Base-by-base conservation (phyloP, 2,888 invertebrate genomes). In the Hypomecis punctinalis region DNA sequence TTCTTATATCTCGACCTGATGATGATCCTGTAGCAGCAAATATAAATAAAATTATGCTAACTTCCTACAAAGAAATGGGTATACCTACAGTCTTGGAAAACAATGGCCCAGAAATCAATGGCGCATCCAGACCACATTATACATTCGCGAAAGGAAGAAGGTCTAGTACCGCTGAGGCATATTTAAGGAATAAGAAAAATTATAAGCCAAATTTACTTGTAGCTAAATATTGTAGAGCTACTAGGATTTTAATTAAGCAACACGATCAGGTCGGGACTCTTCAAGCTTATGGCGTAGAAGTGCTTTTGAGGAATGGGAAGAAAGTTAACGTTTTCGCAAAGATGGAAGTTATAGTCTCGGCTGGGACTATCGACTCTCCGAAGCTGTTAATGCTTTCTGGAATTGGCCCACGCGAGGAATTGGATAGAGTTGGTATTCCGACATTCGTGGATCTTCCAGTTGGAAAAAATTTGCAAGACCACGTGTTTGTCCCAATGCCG, bases 301-400 rank as follows among this genome's bases (percentile, higher is more conserved):
- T 89, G 5, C 58, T 74, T 6, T 74, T 79, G 9, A 67, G 72
- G 55, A 70, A 77, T 43, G 82, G 82, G 4, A 73, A 76, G 67
- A 70, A 67, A 40, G 71, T 86, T 0, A 78, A 84, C 6, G 76
- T 88, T 5, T 85, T 77, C 63, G 82, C 84, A 42, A 73, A 73
- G 7, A 78, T 76, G 56, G 92, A 91, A 79, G 81, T 91, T 0
- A 83, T 91, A 5, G 46, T 91, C 48, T 90, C 91, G 3, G 90
- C 89, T 33, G 91, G 91, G 6, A 57, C 80, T 39, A 83, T 90
- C 11, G 85, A 90, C 33, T 83, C 86, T 37, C 87, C 91, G 5
- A 89, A 91, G 72, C 76, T 91, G 48, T 73, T 91, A 55, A 83
- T 91, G 84, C 76, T 90, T 0, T 90, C 92, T 36, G 91, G 91